These are phyloP conservation scores for Apamea epomidion DNA, from an alignment of 2,888 invertebrate species.

Conservation along the genomic window DNA sequence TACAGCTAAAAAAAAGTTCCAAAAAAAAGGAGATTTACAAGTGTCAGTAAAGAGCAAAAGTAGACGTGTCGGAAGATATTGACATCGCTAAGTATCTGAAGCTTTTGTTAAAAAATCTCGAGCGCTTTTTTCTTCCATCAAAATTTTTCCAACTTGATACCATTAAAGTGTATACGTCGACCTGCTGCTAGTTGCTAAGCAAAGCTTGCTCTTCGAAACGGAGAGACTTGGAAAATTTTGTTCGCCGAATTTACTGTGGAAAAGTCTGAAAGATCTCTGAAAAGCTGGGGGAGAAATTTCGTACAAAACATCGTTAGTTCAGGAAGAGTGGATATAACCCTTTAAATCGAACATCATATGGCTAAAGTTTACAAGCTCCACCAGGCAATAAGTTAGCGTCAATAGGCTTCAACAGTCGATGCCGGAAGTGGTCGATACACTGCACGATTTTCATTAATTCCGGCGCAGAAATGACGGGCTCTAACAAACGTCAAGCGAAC, in stretches of 20 bases:
- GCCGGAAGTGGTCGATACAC: slow-evolving; percentile 25
- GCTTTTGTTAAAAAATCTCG: not conserved
- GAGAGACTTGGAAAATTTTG: not conserved
- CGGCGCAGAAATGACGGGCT: slow-evolving; percentile 31
- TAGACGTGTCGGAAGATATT: not conserved
- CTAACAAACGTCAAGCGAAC: slow-evolving; percentile 12
- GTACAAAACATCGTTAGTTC: not conserved
- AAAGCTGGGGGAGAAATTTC: too few species aligned
- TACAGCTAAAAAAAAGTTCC: not conserved
- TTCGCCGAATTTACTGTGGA: not conserved
- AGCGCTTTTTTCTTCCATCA: not conserved
- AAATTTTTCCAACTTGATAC: not conserved
- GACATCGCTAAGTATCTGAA: not conserved
- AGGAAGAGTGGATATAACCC: slow-evolving; percentile 9
- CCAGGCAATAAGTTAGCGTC: slow-evolving; percentile 23
- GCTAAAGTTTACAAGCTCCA: slow-evolving; percentile 16
- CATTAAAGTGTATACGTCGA: not conserved
- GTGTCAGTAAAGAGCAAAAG: not conserved
- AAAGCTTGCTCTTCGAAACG: not conserved
- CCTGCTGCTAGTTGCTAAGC: not conserved
- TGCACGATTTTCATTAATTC: slow-evolving; percentile 49
- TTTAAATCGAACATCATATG: slow-evolving; percentile 17
- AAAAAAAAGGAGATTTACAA: not conserved
- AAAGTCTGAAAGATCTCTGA: not conserved
- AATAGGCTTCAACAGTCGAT: slow-evolving; percentile 35